Evolutionary conservation across 2,113 vertebrate species (phyloP), one percentile per base, ranked within the genome.

Genomic region (Opisthocomus hoazin): DNA sequence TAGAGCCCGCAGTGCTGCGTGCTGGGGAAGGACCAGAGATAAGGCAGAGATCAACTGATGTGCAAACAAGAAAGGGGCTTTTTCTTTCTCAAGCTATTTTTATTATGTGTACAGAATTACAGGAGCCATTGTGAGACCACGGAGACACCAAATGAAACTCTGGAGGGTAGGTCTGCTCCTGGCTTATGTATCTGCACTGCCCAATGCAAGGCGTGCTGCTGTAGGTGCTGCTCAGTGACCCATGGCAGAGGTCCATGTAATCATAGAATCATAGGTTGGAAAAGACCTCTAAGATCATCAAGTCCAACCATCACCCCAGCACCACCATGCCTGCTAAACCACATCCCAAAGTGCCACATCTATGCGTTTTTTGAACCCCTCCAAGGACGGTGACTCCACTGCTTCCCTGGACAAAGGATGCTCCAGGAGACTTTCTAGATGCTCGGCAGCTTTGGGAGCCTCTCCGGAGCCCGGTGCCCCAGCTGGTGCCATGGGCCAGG

Each of bases 1-100:
- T 53, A 0, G 1, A 81, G n/a, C 26, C 53, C 0, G 0, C 12
- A 30, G 27, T 1, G 10, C 39, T 45, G 26, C 0, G 3, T 41
- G 48, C 37, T 37, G 36, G 32, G 32, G 34, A 93, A 70, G 78
- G 51, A 56, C 18, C 21, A 45, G 41, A 41, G 43, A 19, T 12
- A 32, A 66, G 41, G 46, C 46, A 26, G 37, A 53, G 10, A 36
- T 32, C 24, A 50, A 11, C 10, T 20, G 36, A 66, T 34, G 39
- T 32, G 34, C 50, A 58, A 58, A 51, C 15, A 57, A 10, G 43
- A 93, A 78, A 3, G 26, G n/a, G 21, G 7, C 24, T n/a, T 61
- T 82, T 54, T 34, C 18, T 45, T 50, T 36, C 50, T 54, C 37
- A 21, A 16, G 19, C 15, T 63, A 30, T 37, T 69, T 32, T 48